Percentiles rank a stretch among this genome's conserved stretches.
Conservation (phyloP, 1,140 invertebrate species). For the Parapsyche elsis region DNA sequence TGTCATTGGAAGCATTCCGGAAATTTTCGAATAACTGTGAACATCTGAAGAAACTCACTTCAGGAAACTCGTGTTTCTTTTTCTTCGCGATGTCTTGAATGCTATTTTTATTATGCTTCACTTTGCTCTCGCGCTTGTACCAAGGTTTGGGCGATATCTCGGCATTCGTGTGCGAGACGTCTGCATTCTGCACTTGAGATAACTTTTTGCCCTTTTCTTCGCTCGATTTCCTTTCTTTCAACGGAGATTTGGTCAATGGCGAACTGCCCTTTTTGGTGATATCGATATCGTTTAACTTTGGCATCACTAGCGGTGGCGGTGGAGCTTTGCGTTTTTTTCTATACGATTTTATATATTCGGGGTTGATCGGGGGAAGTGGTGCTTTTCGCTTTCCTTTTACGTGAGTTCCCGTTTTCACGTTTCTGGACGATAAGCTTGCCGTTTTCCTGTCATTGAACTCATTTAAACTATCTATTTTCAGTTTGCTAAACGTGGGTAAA, state of each 20-base stretch:
- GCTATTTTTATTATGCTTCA: conserved; percentile 58
- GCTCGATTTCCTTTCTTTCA: conserved; percentile 13
- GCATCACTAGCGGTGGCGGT: conserved; percentile 65
- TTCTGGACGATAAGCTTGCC: conserved; percentile 68
- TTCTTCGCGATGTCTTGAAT: conserved; percentile 54
- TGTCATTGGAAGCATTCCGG: conserved; percentile 51
- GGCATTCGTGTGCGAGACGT: conserved; percentile 48
- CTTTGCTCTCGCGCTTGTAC: conserved; percentile 69
- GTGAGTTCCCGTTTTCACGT: conserved; percentile 67
- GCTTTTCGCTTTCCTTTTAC: conserved; percentile 81
- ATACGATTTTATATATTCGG: conserved; percentile 60
- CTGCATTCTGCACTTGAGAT: conserved; percentile 6
- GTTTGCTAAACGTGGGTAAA: conserved; percentile 64
- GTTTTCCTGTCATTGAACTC: conserved; percentile 64
- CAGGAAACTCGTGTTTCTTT: conserved; percentile 54
- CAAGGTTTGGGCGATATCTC: conserved; percentile 70
- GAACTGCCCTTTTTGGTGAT: not conserved
- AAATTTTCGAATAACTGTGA: conserved; percentile 60
- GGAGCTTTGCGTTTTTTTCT: conserved; percentile 72
- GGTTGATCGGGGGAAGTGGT: conserved; percentile 71
- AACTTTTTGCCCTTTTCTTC: conserved; percentile 42
- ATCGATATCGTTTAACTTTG: conserved; percentile 27
- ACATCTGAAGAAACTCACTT: conserved; percentile 59
- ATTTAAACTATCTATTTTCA: conserved; percentile 56
- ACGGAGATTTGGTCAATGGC: not conserved